These are phyloP conservation scores for Leptobrachium ailaonicum DNA, from an alignment of 2,113 vertebrate species.

Conservation along the genomic window DNA sequence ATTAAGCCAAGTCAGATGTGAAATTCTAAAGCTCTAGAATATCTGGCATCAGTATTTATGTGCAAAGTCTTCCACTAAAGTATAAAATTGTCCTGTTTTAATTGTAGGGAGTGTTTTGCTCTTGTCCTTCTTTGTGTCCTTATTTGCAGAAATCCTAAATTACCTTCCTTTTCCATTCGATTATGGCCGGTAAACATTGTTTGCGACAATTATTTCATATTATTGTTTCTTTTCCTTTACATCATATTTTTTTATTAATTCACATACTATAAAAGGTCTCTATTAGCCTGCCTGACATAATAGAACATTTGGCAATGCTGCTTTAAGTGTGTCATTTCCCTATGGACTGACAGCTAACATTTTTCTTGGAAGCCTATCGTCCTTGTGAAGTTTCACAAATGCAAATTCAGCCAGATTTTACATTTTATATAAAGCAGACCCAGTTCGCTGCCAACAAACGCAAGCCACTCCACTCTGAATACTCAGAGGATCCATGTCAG, in stretches of 20 bases:
- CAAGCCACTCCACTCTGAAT: neutral
- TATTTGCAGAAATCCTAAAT: too few species aligned
- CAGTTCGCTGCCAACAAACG: constrained; percentile 31
- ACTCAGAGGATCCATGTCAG: neutral
- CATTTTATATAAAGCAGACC: constrained; percentile 49
- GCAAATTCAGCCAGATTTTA: constrained; percentile 45
- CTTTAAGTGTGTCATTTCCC: constrained; percentile 53
- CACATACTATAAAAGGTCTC: constrained; percentile 36
- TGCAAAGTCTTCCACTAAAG: too few species aligned
- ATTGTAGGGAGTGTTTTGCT: too few species aligned
- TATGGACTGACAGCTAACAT: constrained; percentile 24
- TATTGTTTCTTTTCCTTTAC: too few species aligned
- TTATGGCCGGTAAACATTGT: too few species aligned
- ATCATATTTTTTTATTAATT: constrained; percentile 39
- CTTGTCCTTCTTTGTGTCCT: too few species aligned
- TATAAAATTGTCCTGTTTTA: too few species aligned
- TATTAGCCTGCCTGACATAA: constrained; percentile 47
- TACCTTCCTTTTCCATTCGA: too few species aligned
- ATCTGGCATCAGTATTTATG: too few species aligned
- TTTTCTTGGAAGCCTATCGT: constrained; percentile 49
- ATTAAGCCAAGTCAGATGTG: too few species aligned
- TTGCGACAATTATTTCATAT: too few species aligned
- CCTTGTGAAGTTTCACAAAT: constrained; percentile 38
- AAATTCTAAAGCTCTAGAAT: too few species aligned
- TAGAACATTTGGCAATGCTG: constrained; percentile 46